phyloP scores from a whole-genome alignment of 1,140 invertebrate species.

The Theocolax elegans region DNA sequence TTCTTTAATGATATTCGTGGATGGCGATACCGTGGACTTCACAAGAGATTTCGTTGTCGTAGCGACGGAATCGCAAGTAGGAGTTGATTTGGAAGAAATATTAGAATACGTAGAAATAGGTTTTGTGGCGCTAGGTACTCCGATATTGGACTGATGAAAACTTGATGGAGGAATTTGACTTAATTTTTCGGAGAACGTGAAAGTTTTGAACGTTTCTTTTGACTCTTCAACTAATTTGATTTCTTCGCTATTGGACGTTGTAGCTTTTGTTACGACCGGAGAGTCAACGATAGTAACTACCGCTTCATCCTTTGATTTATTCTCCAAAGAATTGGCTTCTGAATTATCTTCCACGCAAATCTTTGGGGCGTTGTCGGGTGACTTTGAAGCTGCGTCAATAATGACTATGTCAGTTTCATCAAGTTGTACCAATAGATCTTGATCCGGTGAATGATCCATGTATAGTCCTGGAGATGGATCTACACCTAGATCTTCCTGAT shows the following conservation, averaged over 20 bases:
- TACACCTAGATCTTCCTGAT: conserved; percentile 66
- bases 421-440: conserved; percentile 64
- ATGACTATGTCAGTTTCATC: conserved; percentile 72
- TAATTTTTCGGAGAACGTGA: conserved; percentile 50
- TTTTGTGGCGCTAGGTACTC: conserved; percentile 23
- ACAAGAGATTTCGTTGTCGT: conserved; percentile 5
- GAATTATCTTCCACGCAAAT: conserved; percentile 71
- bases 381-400: conserved; percentile 71
- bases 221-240: conserved; percentile 42
- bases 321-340: conserved; percentile 16
- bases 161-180: conserved; percentile 52
- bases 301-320: conserved; percentile 18
- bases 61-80: neutral
- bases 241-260: conserved; percentile 6
- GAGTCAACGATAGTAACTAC: neutral
- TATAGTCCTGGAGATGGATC: conserved; percentile 65
- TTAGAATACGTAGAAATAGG: conserved; percentile 9
- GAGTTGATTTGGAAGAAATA: conserved; percentile 36
- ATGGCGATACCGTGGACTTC: conserved; percentile 21
- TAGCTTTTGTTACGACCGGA: neutral
- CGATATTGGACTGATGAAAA: conserved; percentile 56
- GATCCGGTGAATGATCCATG: conserved; percentile 59
- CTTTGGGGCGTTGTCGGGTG: conserved; percentile 72
- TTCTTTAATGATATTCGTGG: conserved; percentile 46
- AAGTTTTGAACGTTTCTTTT: conserved; percentile 44